Base-by-base conservation (phyloP, 2,888 invertebrate genomes). In the Tenthredo mesomela region DNA sequence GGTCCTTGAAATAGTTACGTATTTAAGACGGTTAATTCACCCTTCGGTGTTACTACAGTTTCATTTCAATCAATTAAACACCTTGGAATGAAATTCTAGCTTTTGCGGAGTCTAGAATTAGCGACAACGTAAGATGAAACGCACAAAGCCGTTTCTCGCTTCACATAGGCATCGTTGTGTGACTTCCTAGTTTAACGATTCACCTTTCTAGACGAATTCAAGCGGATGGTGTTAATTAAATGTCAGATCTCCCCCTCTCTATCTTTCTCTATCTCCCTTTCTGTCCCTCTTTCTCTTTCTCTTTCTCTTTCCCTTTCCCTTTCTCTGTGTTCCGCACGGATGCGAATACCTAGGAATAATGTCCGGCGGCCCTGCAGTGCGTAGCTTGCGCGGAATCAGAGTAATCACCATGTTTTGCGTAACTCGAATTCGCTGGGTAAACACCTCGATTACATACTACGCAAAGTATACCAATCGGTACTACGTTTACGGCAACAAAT, bases 321-420 rank as follows among this genome's bases (percentile, higher is more conserved):
- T 10, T 5, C 33, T 67, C 18, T 29, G 7, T 67, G n/a, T 33
- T 29, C 67, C 29, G 33, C 33, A 43, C 43, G 43, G 43, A 18
- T 12, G 40, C 71, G 43, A 43, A 43, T 70, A 21, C 71, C 21
- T 43, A 73, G 43, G 71, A 73, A 77, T 77, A 50, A 80, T 58
- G 40, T 61, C n/a, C 40, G 40, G 33, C 47, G 21, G 33, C 47
- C 21, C 61, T 21, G 33, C 43, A 58, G 6, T 21, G 21, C 40
- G 50, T 58, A 61, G 21, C 50, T 80, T 40, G 12, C 40, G 12
- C 40, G 80, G 21, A 80, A 58, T 61, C 25, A 58, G 58, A 61
- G 61, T 80, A 61, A 80, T 80, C 80, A 40, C 80, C 61, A 61
- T 61, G 80, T 80, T 78, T 43, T 40, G 61, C 80, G 21, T 37